Conservation (phyloP, 2,888 invertebrate species). For the Pyrrhosoma nymphula region DNA sequence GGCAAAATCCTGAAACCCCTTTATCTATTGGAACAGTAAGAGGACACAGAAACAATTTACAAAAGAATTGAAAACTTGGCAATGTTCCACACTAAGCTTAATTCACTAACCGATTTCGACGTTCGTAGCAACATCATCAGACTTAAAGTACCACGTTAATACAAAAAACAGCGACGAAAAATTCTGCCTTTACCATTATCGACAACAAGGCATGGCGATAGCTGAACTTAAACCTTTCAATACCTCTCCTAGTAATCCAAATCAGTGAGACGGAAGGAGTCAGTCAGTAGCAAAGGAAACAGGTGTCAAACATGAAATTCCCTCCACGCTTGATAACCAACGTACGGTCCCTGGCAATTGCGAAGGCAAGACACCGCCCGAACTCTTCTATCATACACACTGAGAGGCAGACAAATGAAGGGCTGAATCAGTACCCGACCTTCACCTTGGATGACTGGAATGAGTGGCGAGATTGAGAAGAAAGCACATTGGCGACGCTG, state of each 20-base stretch:
- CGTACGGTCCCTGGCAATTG: not conserved
- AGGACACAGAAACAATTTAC: too few relatives aligned
- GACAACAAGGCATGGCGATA: not conserved
- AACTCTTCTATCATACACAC: not conserved
- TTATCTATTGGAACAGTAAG: too few relatives aligned
- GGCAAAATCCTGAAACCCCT: not conserved
- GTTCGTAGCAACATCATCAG: too few relatives aligned
- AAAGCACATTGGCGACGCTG: not conserved
- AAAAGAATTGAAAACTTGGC: too few relatives aligned
- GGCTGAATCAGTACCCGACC: not conserved
- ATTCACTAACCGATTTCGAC: too few relatives aligned
- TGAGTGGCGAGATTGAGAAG: constrained; percentile 7
- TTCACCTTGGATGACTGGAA: not conserved
- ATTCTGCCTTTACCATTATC: not conserved
- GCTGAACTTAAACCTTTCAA: not conserved
- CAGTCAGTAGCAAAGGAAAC: not conserved
- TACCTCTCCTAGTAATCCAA: not conserved
- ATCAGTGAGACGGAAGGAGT: not conserved
- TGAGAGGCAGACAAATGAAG: not conserved
- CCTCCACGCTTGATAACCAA: not conserved
- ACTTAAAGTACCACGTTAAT: too few relatives aligned
- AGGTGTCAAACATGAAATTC: not conserved
- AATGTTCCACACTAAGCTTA: too few relatives aligned
- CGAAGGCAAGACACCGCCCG: not conserved
- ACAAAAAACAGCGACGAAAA: not conserved